A percentile compares a stretch with the other conserved stretches of the same genome.
These are phyloP conservation scores for Imbricaverruca yamaguchii DNA, from an alignment of 2,888 invertebrate genomes.

Conservation along the genomic window DNA sequence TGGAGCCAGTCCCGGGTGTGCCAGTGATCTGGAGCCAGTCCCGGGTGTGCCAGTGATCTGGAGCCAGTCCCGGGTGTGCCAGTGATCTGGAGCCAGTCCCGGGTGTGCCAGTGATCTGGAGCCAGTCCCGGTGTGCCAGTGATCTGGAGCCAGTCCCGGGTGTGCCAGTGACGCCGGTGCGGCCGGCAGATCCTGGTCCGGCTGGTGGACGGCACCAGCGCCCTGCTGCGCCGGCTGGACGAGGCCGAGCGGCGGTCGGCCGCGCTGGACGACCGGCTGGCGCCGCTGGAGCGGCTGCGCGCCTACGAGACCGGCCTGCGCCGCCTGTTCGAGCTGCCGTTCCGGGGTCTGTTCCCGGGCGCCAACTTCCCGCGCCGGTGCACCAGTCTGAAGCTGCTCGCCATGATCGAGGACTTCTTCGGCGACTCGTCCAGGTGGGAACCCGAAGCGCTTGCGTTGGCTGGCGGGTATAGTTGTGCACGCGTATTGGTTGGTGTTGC, in stretches of 20 bases:
- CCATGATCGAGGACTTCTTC: background rate
- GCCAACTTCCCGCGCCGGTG: slow-evolving; percentile 1
- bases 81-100: no score
- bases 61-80: no score
- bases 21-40: no score
- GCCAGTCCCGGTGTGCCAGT: no score
- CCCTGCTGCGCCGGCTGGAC: background rate
- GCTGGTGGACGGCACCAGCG: background rate
- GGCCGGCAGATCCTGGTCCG: background rate
- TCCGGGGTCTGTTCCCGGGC: slow-evolving; percentile 7
- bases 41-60: no score
- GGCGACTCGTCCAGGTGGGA: background rate
- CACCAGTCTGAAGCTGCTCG: background rate
- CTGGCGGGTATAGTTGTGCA: no score
- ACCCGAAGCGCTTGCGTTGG: no score
- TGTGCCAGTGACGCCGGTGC: background rate
- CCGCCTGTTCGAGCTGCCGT: background rate
- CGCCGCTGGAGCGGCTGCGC: slow-evolving; percentile 4
- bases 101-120: no score
- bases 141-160: no score
- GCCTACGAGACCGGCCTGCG: background rate
- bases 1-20: no score
- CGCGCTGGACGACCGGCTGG: background rate
- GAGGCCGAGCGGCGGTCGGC: background rate
- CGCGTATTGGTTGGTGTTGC: no score